A percentile compares a stretch with the other conserved stretches of the same genome.
These are phyloP conservation scores for Flexamia atlantica DNA, from an alignment of 2,888 invertebrate genomes.

Conservation along the genomic window DNA sequence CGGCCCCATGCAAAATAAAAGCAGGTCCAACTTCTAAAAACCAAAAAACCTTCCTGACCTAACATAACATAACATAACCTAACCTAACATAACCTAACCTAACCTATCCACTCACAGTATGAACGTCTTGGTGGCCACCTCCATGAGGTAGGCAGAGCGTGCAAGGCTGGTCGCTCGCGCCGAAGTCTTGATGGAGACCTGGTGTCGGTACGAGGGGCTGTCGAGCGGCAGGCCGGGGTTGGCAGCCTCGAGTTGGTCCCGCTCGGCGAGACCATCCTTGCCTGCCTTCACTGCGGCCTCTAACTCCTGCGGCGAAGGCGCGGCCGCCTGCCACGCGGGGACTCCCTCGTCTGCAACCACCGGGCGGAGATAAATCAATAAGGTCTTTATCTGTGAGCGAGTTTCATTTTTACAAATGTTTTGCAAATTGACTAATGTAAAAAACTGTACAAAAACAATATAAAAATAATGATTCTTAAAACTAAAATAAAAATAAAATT, in stretches of 20 bases:
- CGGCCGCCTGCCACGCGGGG: slow-evolving; percentile 64
- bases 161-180: slow-evolving; percentile 80
- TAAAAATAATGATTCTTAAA: too few species aligned
- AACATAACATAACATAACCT: too few species aligned
- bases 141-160: slow-evolving; percentile 82
- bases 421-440: too few species aligned
- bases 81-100: too few species aligned
- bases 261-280: slow-evolving; percentile 77
- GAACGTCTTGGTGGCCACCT: slow-evolving; percentile 82
- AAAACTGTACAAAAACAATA: too few species aligned
- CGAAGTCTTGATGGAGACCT: slow-evolving; percentile 82
- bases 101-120: slow-evolving; percentile 62
- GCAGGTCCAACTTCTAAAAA: too few species aligned
- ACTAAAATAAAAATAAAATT: too few species aligned
- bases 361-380: not conserved
- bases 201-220: slow-evolving; percentile 77
- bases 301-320: slow-evolving; percentile 74
- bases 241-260: slow-evolving; percentile 77
- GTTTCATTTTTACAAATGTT: too few species aligned
- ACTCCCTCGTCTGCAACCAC: slow-evolving; percentile 61
- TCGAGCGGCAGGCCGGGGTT: slow-evolving; percentile 65
- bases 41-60: too few species aligned
- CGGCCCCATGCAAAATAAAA: too few species aligned
- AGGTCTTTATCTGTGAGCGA: too few species aligned
- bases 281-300: slow-evolving; percentile 78